These are phyloP conservation scores for Cepphus grylle DNA, from an alignment of 2,113 vertebrate species.

Conservation along the genomic window DNA sequence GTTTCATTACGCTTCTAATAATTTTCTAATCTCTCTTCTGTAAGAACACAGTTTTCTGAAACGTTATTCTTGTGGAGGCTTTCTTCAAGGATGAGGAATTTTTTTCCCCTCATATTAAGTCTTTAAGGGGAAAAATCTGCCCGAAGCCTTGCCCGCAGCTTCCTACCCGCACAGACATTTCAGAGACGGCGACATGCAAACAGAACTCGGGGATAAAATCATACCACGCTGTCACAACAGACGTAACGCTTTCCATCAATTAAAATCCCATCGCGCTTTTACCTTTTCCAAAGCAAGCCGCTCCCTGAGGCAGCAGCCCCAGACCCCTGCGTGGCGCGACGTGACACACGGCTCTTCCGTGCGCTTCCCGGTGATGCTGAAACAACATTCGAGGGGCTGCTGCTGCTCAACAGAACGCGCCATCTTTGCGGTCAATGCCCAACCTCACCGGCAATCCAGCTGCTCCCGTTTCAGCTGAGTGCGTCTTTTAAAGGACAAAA, in stretches of 20 bases:
- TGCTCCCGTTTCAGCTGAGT: no score
- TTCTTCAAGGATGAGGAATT: background rate
- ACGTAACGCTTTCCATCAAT: fast-evolving
- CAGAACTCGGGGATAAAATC: background rate
- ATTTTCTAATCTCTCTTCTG: background rate
- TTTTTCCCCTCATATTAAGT: background rate
- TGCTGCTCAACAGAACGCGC: background rate
- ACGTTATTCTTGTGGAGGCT: background rate
- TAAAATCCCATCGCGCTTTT: background rate
- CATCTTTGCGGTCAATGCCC: background rate
- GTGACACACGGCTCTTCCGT: fast-evolving
- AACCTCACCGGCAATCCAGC: background rate
- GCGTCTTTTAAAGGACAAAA: background rate
- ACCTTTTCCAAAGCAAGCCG: background rate
- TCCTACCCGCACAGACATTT: background rate
- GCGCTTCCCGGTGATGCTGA: fast-evolving
- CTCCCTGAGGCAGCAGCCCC: fast-evolving
- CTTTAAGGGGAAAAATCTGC: background rate
- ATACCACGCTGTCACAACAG: background rate
- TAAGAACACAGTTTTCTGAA: background rate
- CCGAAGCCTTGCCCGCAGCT: background rate
- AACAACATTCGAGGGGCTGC: no score
- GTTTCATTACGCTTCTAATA: background rate
- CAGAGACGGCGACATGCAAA: fast-evolving
- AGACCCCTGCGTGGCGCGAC: fast-evolving